These are phyloP conservation scores for Scolanthus callimorphus DNA, from an alignment of 92 coral and sea anemone genomes.

Conservation along the genomic window DNA sequence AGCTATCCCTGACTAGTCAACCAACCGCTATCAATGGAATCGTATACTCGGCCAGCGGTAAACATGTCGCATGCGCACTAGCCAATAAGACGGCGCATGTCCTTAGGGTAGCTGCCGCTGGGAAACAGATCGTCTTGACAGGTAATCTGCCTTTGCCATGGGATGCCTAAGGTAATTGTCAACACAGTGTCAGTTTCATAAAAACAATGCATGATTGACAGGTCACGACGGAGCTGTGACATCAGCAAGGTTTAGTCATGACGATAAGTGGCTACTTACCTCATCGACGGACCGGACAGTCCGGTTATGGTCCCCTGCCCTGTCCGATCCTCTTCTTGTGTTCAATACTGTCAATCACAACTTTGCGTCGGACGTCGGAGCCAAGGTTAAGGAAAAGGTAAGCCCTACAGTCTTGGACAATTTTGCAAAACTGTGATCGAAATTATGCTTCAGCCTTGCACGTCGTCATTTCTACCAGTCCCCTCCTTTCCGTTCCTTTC, in stretches of 20 bases:
- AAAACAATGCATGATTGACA: no score
- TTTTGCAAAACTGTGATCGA: no score
- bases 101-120: constrained; percentile 33
- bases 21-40: constrained; percentile 77
- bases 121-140: constrained; percentile 49
- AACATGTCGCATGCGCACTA: constrained; percentile 80
- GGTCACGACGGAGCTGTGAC: constrained; percentile 96
- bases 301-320: constrained; percentile 70
- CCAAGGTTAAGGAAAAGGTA: constrained; percentile 55
- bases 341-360: constrained; percentile 66
- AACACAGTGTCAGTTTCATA: no score
- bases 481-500: no score
- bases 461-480: no score
- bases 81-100: constrained; percentile 89
- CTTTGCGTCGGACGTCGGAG: constrained; percentile 62
- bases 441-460: no score
- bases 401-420: no score
- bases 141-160: no score
- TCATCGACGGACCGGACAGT: constrained; percentile 88
- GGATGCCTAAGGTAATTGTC: no score
- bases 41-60: constrained; percentile 73
- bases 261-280: constrained; percentile 79
- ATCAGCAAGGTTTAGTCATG: constrained; percentile 71
- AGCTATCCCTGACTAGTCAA: constrained; percentile 55
- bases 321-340: constrained; percentile 71